These are phyloP conservation scores for Parochlus steinenii DNA, from an alignment of 2,888 invertebrate genomes.

Conservation along the genomic window DNA sequence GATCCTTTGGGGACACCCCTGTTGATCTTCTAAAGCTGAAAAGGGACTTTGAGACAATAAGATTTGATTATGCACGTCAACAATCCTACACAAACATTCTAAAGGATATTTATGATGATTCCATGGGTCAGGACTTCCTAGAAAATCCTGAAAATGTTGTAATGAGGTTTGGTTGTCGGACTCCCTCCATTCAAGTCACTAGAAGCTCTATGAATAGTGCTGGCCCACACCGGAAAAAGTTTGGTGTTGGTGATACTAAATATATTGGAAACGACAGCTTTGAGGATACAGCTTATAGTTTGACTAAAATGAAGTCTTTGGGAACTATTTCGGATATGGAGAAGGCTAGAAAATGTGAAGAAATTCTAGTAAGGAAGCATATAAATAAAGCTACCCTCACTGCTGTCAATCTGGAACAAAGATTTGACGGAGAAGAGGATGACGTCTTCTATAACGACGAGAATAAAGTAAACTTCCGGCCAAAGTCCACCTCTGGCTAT, in stretches of 20 bases:
- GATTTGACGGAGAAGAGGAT: too few species aligned
- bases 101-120: slow-evolving; percentile 21
- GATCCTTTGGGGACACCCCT: slow-evolving; percentile 13
- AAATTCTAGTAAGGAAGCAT: too few species aligned
- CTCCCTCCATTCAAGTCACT: neutral
- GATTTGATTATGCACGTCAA: slow-evolving; percentile 15
- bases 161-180: neutral
- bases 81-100: slow-evolving; percentile 28
- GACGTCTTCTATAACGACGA: too few species aligned
- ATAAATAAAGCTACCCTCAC: too few species aligned
- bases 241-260: slow-evolving; percentile 29
- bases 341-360: too few species aligned
- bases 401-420: too few species aligned
- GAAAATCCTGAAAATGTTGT: slow-evolving; percentile 3
- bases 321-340: slow-evolving; percentile 29
- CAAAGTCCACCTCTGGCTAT: too few species aligned
- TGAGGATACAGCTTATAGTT: slow-evolving; percentile 16
- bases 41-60: slow-evolving; percentile 14
- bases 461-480: too few species aligned
- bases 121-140: neutral
- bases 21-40: slow-evolving; percentile 13
- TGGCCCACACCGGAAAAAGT: slow-evolving; percentile 14
- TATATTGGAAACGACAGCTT: slow-evolving; percentile 25
- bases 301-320: slow-evolving; percentile 28
- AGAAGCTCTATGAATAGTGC: neutral